Evolutionary conservation across 2,888 invertebrate genomes (phyloP).

Genomic region (Eugnorisma glareosa): DNA sequence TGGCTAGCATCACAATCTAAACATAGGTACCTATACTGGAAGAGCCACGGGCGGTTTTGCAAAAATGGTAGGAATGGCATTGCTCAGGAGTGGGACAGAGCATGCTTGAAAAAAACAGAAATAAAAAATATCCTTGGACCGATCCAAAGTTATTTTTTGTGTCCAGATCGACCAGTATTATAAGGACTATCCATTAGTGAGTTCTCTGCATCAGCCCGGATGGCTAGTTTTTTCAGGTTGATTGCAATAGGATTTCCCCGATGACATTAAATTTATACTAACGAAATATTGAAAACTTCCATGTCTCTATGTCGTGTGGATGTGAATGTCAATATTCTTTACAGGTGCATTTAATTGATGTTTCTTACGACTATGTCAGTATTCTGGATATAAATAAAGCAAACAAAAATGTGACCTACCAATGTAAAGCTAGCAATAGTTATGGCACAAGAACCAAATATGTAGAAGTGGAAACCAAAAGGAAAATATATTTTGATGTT

Average conservation of each 20-base stretch:
- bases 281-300: background rate
- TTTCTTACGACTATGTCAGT: conserved; percentile 76
- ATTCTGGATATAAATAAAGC: conserved; percentile 70
- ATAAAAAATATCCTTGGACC: no score
- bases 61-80: background rate
- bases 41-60: background rate
- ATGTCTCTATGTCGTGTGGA: background rate
- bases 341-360: conserved; percentile 69
- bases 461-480: conserved; percentile 64
- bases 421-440: conserved; percentile 75
- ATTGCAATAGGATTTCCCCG: background rate
- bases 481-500: conserved; percentile 63
- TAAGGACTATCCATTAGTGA: background rate
- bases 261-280: background rate
- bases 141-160: no score
- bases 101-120: no score
- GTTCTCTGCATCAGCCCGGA: background rate
- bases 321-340: conserved; percentile 28
- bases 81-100: no score
- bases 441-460: conserved; percentile 56
- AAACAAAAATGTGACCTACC: conserved; percentile 69
- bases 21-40: no score
- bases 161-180: no score
- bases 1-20: no score
- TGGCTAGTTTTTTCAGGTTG: background rate